Evolutionary conservation across 2,888 invertebrate genomes (phyloP), one percentile per base, ranked within the genome.

Genomic region (Anodontia alba): DNA sequence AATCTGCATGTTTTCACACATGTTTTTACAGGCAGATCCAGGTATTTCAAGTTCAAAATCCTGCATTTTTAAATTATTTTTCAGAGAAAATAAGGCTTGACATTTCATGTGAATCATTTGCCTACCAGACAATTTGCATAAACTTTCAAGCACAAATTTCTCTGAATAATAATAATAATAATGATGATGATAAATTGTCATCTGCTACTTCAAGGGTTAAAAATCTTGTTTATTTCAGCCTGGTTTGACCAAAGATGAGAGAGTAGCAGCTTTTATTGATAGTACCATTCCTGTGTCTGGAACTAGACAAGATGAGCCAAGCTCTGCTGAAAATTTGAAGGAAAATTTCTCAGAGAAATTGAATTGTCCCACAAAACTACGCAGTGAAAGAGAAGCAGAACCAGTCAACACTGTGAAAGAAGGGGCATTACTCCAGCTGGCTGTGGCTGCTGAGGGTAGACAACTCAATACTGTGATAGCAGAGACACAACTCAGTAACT

Each of bases 191-290:
- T n/a, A n/a, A n/a, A n/a, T n/a, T n/a, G n/a, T n/a, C n/a, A n/a
- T n/a, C n/a, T n/a, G n/a, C n/a, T n/a, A n/a, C n/a, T n/a, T n/a
- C n/a, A n/a, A n/a, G 38, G 38, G 12, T 8, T 38, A 38, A 38
- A 38, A 5, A 12, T 38, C 12, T 38, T 38, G 7, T 38, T 38
- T 38, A 12, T 84, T 86, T 72, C 84, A 90, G 87, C 33, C 77
- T 46, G 88, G 86, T 33, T 84, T 85, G 20, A 84, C 88, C 17
- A 91, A 86, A 74, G 89, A 88, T 46, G 92, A 93, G 31, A 83
- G 93, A 68, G 90, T 93, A 0, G 91, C 92, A 57, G 92, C 91
- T 31, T 93, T 92, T 80, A 90, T 93, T 66, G 91, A 92, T 73
- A 86, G 88, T 26, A 77, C 88, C n/a, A 78, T 77, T 31, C 33